Conservation (phyloP, 2,888 invertebrate species). For the Eueremaeus valkanovi region DNA sequence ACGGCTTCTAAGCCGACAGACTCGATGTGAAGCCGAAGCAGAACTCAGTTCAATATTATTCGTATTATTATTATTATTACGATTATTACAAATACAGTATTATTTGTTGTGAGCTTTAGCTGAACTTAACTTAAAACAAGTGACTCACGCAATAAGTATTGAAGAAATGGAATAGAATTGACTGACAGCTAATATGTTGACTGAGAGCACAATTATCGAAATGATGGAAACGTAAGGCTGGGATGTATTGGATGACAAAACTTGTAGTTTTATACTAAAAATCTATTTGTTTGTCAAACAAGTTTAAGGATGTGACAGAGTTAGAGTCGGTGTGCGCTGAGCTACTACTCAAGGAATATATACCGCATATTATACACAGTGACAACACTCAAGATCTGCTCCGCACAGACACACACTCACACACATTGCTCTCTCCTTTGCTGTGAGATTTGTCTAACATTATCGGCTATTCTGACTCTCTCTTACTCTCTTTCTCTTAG, state of each 20-base stretch:
- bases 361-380: not conserved
- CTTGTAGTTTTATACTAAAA: conserved; percentile 13
- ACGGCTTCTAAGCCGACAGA: not conserved
- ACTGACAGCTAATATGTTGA: not conserved
- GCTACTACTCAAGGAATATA: conserved; percentile 5
- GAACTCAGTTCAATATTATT: too few species aligned
- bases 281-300: conserved; percentile 30
- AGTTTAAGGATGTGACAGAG: conserved; percentile 32
- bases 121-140: conserved; percentile 9
- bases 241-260: not conserved
- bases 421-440: too few species aligned
- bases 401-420: conserved; percentile 14
- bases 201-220: conserved; percentile 1
- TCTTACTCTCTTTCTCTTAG: conserved; percentile 25
- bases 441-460: conserved; percentile 24
- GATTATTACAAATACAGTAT: too few species aligned
- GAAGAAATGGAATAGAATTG: not conserved
- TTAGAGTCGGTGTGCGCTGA: conserved; percentile 29
- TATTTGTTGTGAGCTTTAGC: too few species aligned
- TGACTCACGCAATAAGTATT: conserved; percentile 23
- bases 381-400: conserved; percentile 13
- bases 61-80: too few species aligned
- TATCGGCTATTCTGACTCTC: conserved; percentile 13
- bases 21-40: not conserved
- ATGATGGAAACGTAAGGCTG: not conserved